A percentile compares a stretch with the other conserved stretches of the same genome.
Conservation (phyloP, 2,797 vertebrate genomes). For the Tauraco hartlaubi region DNA sequence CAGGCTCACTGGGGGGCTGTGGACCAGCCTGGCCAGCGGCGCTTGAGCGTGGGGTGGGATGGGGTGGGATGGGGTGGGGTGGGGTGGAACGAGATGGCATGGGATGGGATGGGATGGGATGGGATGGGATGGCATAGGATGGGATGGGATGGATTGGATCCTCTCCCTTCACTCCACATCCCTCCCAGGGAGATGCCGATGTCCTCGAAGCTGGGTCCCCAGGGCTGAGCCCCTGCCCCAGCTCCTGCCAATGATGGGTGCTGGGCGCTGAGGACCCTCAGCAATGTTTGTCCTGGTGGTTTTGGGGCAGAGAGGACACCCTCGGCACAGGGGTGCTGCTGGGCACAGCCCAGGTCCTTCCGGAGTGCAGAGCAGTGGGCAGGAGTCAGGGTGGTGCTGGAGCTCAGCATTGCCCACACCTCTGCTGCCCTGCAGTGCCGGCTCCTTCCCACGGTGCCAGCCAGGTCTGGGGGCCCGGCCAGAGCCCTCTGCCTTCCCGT, state of each 20-base stretch:
- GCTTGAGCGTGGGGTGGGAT: background rate
- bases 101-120: background rate
- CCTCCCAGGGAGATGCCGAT: background rate
- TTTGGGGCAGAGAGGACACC: background rate
- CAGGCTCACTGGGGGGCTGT: rapidly evolving
- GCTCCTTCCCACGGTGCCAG: rapidly evolving
- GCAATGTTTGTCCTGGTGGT: background rate
- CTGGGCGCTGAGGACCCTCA: background rate
- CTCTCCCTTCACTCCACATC: background rate
- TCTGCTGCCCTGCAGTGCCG: background rate
- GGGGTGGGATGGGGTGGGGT: background rate
- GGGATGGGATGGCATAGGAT: background rate
- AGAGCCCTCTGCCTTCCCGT: rapidly evolving
- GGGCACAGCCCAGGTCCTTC: background rate
- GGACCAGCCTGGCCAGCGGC: rapidly evolving
- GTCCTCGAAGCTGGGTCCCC: rapidly evolving
- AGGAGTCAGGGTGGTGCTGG: rapidly evolving
- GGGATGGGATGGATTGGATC: background rate
- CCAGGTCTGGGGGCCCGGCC: rapidly evolving
- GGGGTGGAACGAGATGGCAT: no score
- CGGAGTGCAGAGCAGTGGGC: background rate
- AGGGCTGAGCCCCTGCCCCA: background rate
- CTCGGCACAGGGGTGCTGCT: background rate
- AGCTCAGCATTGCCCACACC: background rate
- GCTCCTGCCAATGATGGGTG: rapidly evolving